A percentile compares a stretch with the other conserved stretches of the same genome.
These are phyloP conservation scores for Anagrus nilaparvatae DNA, from an alignment of 1,140 invertebrate species.

Conservation along the genomic window DNA sequence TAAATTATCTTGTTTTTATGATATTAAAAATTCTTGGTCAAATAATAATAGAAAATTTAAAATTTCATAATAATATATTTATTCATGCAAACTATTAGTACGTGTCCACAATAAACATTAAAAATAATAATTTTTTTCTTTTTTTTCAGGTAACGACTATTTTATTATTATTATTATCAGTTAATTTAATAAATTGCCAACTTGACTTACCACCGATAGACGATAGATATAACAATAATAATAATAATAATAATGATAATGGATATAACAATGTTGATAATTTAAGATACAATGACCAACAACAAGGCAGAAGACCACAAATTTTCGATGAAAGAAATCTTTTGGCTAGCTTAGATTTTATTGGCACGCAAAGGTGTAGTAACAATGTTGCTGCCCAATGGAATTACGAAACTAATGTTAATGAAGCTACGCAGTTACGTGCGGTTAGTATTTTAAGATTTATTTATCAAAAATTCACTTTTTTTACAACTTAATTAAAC, in stretches of 20 bases:
- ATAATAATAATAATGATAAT: no score
- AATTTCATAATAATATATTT: no score
- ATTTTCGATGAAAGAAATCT: constrained; percentile 36
- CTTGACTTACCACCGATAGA: constrained; percentile 31
- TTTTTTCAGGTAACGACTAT: constrained; percentile 19
- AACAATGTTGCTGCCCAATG: constrained; percentile 75
- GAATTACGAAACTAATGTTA: constrained; percentile 81
- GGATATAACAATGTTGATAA: constrained; percentile 2
- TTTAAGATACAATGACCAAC: not conserved
- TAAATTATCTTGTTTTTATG: no score
- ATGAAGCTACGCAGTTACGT: constrained; percentile 66
- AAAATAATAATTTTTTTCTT: not conserved
- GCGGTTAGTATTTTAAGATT: constrained; percentile 70
- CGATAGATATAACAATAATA: constrained; percentile 10
- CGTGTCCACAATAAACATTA: no score
- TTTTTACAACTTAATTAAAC: not conserved
- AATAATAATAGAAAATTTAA: no score
- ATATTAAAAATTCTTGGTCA: no score
- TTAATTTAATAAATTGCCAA: constrained; percentile 24
- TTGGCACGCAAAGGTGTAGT: constrained; percentile 65
- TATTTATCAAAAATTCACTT: not conserved
- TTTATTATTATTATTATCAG: constrained; percentile 17
- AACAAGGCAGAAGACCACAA: constrained; percentile 7
- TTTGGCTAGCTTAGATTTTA: constrained; percentile 58
- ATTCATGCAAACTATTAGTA: no score